Conservation (phyloP, 2,797 vertebrate genomes). For the Coreius guichenoti region DNA sequence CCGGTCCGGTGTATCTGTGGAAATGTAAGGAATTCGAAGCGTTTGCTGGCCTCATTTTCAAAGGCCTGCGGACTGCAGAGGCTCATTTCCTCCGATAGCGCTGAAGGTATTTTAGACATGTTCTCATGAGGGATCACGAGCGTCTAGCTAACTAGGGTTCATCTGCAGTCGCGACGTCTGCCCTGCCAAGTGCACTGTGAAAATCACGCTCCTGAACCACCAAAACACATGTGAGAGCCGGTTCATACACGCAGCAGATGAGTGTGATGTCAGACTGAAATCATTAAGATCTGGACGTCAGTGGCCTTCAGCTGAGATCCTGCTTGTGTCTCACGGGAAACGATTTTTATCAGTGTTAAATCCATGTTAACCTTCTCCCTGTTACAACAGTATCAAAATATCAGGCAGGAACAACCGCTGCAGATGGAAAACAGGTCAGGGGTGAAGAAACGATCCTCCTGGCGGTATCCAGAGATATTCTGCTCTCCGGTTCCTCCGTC, state of each 20-base stretch:
- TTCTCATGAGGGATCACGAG: constrained; percentile 33
- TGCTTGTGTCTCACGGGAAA: constrained; percentile 5
- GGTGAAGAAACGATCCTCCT: constrained; percentile 15
- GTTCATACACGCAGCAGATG: neutral
- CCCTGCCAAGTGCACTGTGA: neutral
- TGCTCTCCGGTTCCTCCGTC: neutral
- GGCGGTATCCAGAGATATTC: neutral
- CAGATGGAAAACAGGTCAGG: constrained; percentile 3
- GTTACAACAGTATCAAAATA: constrained; percentile 31
- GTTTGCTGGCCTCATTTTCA: constrained; percentile 27
- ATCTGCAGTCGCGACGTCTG: constrained; percentile 7
- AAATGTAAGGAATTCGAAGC: constrained; percentile 46
- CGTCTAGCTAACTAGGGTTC: neutral
- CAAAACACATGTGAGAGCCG: neutral
- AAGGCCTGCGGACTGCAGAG: constrained; percentile 39
- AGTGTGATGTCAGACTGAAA: constrained; percentile 25
- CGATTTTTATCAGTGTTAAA: constrained; percentile 48
- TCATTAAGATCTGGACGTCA: neutral
- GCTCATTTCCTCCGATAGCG: constrained; percentile 69
- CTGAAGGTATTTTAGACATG: constrained; percentile 53
- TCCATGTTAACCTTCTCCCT: constrained; percentile 32
- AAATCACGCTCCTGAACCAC: neutral
- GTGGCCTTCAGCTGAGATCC: constrained; percentile 17
- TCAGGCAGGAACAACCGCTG: neutral
- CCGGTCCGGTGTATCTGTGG: constrained; percentile 24